phyloP scores from a whole-genome alignment of 1,140 invertebrate species.

The Tetramorium parvispinum region DNA sequence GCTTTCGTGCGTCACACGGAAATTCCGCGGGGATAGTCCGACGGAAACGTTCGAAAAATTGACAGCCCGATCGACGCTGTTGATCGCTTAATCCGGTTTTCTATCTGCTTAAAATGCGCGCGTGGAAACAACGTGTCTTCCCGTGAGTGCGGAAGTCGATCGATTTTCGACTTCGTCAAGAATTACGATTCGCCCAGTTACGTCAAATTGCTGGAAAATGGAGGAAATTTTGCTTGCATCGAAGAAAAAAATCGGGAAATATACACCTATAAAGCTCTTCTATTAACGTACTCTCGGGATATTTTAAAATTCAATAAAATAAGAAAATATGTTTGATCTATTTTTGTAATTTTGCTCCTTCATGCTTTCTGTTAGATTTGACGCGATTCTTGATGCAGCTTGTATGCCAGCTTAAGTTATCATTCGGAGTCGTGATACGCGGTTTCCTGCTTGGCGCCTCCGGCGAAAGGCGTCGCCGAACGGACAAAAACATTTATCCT shows the following conservation, averaged over 20 bases:
- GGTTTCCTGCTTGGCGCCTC: neutral
- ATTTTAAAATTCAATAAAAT: neutral
- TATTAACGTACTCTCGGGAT: neutral
- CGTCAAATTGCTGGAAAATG: neutral
- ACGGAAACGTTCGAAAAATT: conserved; percentile 50
- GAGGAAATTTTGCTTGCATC: neutral
- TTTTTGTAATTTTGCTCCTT: neutral
- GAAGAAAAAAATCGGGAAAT: neutral
- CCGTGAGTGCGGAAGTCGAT: neutral
- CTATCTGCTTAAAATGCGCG: conserved; percentile 41
- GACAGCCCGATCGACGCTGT: conserved; percentile 25
- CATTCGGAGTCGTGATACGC: conserved; percentile 1
- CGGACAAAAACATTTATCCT: conserved; percentile 55
- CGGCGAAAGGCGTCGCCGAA: neutral
- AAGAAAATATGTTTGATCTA: neutral
- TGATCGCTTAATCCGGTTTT: conserved; percentile 51
- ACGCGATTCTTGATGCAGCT: conserved; percentile 3
- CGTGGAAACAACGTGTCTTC: neutral
- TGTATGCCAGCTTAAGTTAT: neutral
- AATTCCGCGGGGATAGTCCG: conserved; percentile 29
- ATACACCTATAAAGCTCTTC: too few relatives aligned
- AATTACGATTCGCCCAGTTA: neutral
- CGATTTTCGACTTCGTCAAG: neutral
- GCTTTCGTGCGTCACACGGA: neutral
- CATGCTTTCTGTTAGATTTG: neutral